phyloP scores from a whole-genome alignment of 2,797 vertebrate genomes.

The Glossophaga mutica region DNA sequence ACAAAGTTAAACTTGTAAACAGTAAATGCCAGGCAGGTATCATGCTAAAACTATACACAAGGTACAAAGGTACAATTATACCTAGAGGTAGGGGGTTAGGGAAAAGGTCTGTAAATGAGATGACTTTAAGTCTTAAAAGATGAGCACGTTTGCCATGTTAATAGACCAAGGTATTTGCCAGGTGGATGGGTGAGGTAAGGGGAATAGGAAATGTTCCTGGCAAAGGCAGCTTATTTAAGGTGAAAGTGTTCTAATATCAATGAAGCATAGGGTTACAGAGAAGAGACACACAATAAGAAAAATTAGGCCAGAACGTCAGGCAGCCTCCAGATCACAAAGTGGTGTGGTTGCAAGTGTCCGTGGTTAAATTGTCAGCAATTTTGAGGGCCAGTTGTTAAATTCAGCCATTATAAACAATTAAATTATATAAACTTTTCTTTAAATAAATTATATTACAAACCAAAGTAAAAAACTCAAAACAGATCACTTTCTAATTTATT shows the following conservation, averaged over 20 bases:
- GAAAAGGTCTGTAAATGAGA: not conserved
- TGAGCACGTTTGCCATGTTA: not conserved
- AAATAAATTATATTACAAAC: not conserved
- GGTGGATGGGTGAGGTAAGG: not conserved
- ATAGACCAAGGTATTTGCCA: not conserved
- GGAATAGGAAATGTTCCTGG: not conserved
- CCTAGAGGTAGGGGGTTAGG: not conserved
- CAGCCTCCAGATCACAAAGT: not conserved
- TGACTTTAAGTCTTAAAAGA: not conserved
- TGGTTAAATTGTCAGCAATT: conserved; percentile 6
- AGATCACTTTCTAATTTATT: not conserved
- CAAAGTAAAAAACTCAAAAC: not conserved
- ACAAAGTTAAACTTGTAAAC: conserved; percentile 32
- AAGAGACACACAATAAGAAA: not conserved
- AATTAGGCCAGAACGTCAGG: not conserved
- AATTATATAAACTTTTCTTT: not conserved
- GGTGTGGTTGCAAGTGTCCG: not conserved
- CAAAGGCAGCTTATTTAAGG: not conserved
- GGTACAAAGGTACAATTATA: not conserved
- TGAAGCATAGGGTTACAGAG: not conserved
- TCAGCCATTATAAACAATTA: not conserved
- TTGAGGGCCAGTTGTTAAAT: conserved; percentile 6
- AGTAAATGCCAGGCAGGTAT: not conserved
- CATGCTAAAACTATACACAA: not conserved
- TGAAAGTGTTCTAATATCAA: not conserved